Evolutionary conservation across 2,113 vertebrate species (phyloP).

Genomic region (Myanophis thanlyinensis): DNA sequence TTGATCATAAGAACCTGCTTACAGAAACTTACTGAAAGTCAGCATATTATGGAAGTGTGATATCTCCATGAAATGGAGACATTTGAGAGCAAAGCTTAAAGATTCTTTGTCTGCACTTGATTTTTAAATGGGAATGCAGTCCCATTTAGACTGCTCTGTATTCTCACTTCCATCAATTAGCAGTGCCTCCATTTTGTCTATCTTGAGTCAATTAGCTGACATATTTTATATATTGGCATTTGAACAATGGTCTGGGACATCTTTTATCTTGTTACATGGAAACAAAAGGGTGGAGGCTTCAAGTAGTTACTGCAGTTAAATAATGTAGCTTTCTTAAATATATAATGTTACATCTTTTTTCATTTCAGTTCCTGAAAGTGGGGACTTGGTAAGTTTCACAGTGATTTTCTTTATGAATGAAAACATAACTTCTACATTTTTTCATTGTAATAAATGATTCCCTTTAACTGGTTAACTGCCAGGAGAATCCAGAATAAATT

Average conservation of each 20-base stretch:
- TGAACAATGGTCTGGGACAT: neutral
- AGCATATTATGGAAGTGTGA: neutral
- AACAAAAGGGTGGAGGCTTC: neutral
- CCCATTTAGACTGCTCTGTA: neutral
- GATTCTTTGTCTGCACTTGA: neutral
- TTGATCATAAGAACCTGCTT: neutral
- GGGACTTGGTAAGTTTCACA: constrained; percentile 85
- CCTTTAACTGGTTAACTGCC: neutral
- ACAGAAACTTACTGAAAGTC: neutral
- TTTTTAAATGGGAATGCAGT: neutral
- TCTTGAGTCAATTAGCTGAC: neutral
- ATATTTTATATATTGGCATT: neutral
- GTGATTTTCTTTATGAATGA: neutral
- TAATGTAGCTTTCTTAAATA: constrained; percentile 6
- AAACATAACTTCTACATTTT: neutral
- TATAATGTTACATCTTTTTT: constrained; percentile 31
- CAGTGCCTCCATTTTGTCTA: neutral
- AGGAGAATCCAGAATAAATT: neutral
- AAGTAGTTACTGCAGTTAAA: neutral
- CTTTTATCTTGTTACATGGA: neutral
- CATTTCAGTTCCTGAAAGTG: constrained; percentile 88
- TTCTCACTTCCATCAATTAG: neutral
- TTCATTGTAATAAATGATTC: neutral
- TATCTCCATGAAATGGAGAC: neutral
- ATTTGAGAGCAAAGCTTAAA: neutral